A percentile compares a stretch with the other conserved stretches of the same genome.
Evolutionary conservation across 2,113 vertebrate genomes (phyloP).

Genomic region (Pseudonaja textilis): DNA sequence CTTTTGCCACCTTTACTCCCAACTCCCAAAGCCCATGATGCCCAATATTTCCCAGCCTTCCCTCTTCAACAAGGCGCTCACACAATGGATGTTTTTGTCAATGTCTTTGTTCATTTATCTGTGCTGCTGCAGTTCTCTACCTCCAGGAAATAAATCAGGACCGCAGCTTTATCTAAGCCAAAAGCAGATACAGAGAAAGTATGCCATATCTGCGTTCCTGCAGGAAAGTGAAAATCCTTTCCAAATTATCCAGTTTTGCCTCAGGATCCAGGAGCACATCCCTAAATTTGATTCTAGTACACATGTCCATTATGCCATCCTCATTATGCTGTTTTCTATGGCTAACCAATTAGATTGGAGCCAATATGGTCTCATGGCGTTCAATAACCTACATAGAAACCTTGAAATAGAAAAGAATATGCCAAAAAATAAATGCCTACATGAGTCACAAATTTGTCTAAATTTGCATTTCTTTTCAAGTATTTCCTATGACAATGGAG

Average conservation of each 20-base stretch:
- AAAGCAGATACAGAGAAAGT: not conserved
- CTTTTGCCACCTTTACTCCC: not conserved
- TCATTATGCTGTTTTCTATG: not conserved
- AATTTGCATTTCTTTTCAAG: not conserved
- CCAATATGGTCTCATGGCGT: too few relatives aligned
- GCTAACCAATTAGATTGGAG: not conserved
- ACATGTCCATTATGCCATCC: not conserved
- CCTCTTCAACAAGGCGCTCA: not conserved
- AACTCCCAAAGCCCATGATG: not conserved
- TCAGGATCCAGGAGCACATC: not conserved
- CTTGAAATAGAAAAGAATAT: not conserved
- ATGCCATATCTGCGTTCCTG: not conserved
- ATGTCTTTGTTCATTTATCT: not conserved
- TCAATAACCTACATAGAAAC: not conserved
- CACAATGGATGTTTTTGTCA: not conserved
- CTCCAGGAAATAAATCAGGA: not conserved
- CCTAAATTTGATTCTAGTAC: not conserved
- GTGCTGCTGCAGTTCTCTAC: not conserved
- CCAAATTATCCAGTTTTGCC: not conserved
- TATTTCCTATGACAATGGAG: not conserved
- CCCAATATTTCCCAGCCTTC: not conserved
- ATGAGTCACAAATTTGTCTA: not conserved
- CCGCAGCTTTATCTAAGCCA: not conserved
- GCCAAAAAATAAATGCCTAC: not conserved
- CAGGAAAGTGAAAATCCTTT: not conserved